Base-by-base conservation (phyloP, 2,888 invertebrate genomes). In the Eremobia ochroleuca region DNA sequence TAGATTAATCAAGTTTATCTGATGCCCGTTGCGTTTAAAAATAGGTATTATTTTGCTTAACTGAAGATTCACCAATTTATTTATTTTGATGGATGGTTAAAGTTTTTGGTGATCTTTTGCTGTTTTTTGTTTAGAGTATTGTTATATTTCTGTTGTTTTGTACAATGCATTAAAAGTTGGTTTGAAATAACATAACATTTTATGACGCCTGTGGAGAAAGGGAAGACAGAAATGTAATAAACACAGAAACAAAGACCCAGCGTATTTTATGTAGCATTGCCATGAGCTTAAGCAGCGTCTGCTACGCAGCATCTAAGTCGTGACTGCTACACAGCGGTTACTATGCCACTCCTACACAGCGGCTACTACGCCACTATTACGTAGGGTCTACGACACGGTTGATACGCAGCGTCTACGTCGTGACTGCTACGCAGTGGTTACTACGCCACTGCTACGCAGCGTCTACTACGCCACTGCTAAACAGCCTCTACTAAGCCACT, bases 1-100 rank as follows among this genome's bases (percentile, higher is more conserved):
- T 91, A 95, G 96, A 96, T 97, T 96, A 96, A 96, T 96, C 95
- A 95, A 96, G 92, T 96, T 96, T 96, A 97, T 97, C 96, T 94
- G 95, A 95, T 96, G 92, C 92, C 90, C 90, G 91, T 90, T 92
- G 91, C 91, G 92, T 92, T 94, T 93, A 91, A 91, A 92, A 92
- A 91, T 89, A 86, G 75, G 81, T 84, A 87, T 81, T 86, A 88
- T 89, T 88, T 87, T 82, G 81, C 76, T 76, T 75, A 81, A 87
- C 78, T 87, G 79, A 85, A 85, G 75, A 79, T 82, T 87, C 72
- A 79, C 80, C 73, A 79, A 87, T 79, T 88, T 87, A 87, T 82
- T 79, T 80, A 78, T 84, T 87, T 85, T 88, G 88, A 88, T 84
- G 76, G 82, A 88, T 88, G 59, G 76, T 67, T 67, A 8, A 76